Evolutionary conservation across 2,888 invertebrate genomes (phyloP).

Genomic region (Hipparchia semele): DNA sequence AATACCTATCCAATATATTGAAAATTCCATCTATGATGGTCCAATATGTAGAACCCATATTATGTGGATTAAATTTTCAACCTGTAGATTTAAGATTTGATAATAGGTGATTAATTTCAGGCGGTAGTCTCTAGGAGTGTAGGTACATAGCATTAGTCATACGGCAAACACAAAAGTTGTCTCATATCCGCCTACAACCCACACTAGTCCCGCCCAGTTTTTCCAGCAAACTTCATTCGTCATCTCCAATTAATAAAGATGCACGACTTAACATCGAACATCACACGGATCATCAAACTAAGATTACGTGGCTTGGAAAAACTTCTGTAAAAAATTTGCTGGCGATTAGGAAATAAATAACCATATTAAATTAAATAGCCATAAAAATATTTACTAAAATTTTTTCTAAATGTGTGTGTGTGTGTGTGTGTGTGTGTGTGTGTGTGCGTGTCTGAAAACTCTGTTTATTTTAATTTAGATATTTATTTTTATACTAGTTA

Average conservation of each 20-base stretch:
- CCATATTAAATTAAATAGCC: not conserved
- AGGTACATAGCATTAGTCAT: not conserved
- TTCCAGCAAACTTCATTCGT: slow-evolving; percentile 73
- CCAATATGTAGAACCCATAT: no score
- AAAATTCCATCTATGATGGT: not conserved
- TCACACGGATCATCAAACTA: not conserved
- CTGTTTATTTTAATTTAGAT: no score
- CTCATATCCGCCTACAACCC: slow-evolving; percentile 59
- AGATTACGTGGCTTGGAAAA: slow-evolving; percentile 4
- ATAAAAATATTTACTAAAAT: not conserved
- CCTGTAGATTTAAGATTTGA: no score
- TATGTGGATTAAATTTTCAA: no score
- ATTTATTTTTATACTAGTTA: no score
- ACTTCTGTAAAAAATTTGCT: slow-evolving; percentile 6
- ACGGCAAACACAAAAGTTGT: slow-evolving; percentile 37
- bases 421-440: no score
- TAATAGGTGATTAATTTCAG: no score
- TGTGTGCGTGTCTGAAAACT: not conserved
- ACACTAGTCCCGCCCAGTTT: slow-evolving; percentile 71
- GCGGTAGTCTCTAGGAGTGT: no score
- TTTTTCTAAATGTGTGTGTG: no score
- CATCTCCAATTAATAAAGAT: slow-evolving; percentile 74
- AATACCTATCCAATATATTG: no score
- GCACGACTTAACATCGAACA: slow-evolving; percentile 62
- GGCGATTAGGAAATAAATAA: slow-evolving; percentile 16